A percentile compares a stretch with the other conserved stretches of the same genome.
These are phyloP conservation scores for Cephus spinipes DNA, from an alignment of 2,888 invertebrate species.

Conservation along the genomic window DNA sequence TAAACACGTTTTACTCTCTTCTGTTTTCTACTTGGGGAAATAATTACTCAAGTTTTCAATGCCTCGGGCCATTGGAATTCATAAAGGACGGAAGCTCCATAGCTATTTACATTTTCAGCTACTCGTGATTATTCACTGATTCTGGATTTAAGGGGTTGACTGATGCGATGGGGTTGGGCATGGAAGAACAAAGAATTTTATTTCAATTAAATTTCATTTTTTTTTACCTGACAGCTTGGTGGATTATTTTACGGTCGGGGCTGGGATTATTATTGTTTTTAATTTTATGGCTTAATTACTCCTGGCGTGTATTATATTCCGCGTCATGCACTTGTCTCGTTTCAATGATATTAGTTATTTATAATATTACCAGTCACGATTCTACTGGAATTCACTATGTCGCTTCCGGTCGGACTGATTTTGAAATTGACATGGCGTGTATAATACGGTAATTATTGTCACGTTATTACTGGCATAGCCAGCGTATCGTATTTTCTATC, in stretches of 20 bases:
- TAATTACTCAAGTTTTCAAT: neutral
- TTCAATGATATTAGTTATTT: neutral
- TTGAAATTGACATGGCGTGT: constrained; percentile 25
- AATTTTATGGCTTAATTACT: neutral
- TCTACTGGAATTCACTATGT: neutral
- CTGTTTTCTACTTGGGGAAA: neutral
- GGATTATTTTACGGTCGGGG: neutral
- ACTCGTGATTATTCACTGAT: neutral
- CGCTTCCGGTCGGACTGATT: constrained; percentile 15
- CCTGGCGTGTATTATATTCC: neutral
- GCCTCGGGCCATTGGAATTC: neutral
- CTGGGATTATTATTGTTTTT: neutral
- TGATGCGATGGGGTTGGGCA: neutral
- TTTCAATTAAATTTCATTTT: neutral
- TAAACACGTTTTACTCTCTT: neutral
- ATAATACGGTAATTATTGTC: constrained; percentile 28
- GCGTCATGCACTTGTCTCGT: neutral
- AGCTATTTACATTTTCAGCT: neutral
- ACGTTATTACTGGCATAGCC: constrained; percentile 29
- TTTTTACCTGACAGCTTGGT: neutral
- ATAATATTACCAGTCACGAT: neutral
- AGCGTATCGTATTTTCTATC: constrained; percentile 16
- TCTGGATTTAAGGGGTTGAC: neutral
- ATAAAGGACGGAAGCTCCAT: neutral
- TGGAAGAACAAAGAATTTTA: neutral